These are phyloP conservation scores for Tenthredo scrophulariae DNA, from an alignment of 2,888 invertebrate genomes.

Conservation along the genomic window DNA sequence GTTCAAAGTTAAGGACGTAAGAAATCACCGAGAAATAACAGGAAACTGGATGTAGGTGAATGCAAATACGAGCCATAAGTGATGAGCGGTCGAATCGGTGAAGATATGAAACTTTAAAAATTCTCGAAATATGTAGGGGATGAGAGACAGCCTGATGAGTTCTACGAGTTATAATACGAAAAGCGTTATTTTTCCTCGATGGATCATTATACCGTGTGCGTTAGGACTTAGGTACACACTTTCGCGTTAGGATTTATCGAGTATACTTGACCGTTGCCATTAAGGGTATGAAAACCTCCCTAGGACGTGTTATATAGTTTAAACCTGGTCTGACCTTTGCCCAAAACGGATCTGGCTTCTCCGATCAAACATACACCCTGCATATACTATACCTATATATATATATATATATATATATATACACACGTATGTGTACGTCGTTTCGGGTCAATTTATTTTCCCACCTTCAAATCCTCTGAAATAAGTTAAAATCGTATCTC, in stretches of 20 bases:
- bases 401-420: no score
- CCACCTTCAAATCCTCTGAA: no score
- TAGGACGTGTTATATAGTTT: neutral
- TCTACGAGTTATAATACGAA: no score
- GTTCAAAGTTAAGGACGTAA: neutral
- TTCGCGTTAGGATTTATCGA: neutral
- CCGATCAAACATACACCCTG: neutral
- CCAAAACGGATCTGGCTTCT: constrained; percentile 6
- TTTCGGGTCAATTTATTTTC: neutral
- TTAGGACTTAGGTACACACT: no score
- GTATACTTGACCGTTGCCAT: neutral
- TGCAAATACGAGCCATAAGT: no score
- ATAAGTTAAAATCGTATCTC: no score
- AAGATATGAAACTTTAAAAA: no score
- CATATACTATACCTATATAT: no score
- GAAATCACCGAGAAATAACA: neutral
- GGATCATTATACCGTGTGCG: neutral
- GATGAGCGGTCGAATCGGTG: no score
- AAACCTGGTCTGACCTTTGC: neutral
- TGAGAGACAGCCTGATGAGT: no score
- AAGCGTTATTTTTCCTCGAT: no score
- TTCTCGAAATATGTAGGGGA: no score
- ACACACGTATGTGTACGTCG: neutral
- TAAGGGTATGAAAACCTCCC: neutral
- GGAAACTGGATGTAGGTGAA: neutral